phyloP scores from a whole-genome alignment of 2,113 vertebrate species.

The Jacana jacana region DNA sequence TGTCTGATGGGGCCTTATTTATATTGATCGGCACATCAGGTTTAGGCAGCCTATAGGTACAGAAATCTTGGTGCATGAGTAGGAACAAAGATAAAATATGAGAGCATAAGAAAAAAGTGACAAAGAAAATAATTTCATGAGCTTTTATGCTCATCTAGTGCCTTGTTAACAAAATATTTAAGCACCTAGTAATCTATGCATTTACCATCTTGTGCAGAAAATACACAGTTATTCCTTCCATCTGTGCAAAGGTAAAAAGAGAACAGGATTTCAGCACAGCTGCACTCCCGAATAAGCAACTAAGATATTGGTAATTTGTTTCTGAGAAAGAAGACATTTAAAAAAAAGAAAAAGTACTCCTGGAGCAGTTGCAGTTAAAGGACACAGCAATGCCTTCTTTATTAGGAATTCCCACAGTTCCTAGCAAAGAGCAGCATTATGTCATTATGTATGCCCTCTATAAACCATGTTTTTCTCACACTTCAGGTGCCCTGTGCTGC shows the following conservation, averaged over 20 bases:
- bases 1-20: background rate
- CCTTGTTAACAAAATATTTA: background rate
- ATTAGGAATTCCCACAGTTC: background rate
- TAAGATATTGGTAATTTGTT: background rate
- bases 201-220: background rate
- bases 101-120: background rate
- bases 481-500: background rate
- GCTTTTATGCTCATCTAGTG: background rate
- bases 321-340: background rate
- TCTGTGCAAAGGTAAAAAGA: background rate
- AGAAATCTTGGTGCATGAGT: background rate
- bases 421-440: background rate
- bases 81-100: background rate
- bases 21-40: background rate
- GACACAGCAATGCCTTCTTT: background rate
- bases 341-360: background rate
- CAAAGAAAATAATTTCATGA: background rate
- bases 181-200: background rate
- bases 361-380: background rate
- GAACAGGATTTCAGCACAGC: background rate
- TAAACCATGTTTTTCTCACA: background rate
- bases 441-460: fast-evolving
- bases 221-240: background rate
- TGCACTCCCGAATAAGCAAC: background rate
- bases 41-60: background rate